Conservation (phyloP, 2,797 vertebrate species). For the Antennarius maculatus region DNA sequence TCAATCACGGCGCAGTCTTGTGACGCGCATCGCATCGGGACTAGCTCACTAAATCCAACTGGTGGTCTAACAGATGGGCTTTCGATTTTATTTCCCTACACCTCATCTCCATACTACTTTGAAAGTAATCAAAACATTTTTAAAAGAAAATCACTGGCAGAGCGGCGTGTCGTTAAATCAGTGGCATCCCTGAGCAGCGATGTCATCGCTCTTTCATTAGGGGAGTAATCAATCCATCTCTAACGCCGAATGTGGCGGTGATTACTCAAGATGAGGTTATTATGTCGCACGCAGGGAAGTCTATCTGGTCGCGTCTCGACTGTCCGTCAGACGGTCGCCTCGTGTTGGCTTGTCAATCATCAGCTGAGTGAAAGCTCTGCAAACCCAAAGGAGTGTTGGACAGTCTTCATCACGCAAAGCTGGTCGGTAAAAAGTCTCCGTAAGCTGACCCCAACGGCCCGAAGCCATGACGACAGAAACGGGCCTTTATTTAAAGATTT, state of each 20-base stretch:
- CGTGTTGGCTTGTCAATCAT: slow-evolving; percentile 55
- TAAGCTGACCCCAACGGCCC: not conserved
- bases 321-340: slow-evolving; percentile 80
- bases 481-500: slow-evolving; percentile 6
- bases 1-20: slow-evolving; percentile 18
- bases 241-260: slow-evolving; percentile 62
- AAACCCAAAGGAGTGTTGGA: not conserved
- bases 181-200: slow-evolving; percentile 41
- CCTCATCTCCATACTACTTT: slow-evolving; percentile 55
- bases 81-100: slow-evolving; percentile 12
- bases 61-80: slow-evolving; percentile 42
- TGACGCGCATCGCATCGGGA: slow-evolving; percentile 38
- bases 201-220: slow-evolving; percentile 59
- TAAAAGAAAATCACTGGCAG: slow-evolving; percentile 25
- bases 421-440: not conserved
- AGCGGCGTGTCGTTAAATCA: slow-evolving; percentile 37
- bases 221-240: slow-evolving; percentile 61
- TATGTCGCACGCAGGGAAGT: slow-evolving; percentile 81
- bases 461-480: slow-evolving; percentile 9
- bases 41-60: slow-evolving; percentile 19
- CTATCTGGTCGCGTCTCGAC: slow-evolving; percentile 85
- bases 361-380: not conserved
- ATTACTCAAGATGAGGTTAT: slow-evolving; percentile 77
- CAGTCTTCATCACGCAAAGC: slow-evolving; percentile 17
- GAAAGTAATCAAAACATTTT: slow-evolving; percentile 56